Evolutionary conservation across 2,888 invertebrate species (phyloP).

Genomic region (Leistus spinibarbis): DNA sequence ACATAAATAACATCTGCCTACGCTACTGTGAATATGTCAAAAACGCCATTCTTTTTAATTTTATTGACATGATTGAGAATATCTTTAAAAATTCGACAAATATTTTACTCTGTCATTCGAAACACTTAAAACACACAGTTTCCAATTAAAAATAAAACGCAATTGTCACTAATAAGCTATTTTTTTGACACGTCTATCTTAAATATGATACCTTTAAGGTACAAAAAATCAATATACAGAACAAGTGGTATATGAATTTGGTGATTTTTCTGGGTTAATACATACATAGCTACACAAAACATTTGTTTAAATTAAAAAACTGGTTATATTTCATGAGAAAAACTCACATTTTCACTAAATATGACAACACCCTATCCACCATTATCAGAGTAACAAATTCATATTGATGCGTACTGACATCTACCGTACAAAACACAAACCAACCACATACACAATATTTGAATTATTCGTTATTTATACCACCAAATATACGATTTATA

Average conservation of each 20-base stretch:
- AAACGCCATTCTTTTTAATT: conserved; percentile 31
- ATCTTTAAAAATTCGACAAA: not conserved
- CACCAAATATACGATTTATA: too few species aligned
- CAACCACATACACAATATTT: not conserved
- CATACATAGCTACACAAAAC: conserved; percentile 15
- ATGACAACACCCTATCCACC: conserved; percentile 55
- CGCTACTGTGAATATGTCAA: conserved; percentile 29
- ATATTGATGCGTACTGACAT: not conserved
- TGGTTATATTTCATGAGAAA: conserved; percentile 47
- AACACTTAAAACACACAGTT: not conserved
- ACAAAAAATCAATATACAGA: not conserved
- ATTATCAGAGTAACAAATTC: conserved; percentile 8
- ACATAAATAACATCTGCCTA: conserved; percentile 12
- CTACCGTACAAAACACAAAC: conserved; percentile 8
- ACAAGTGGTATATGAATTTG: not conserved
- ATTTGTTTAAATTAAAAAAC: conserved; percentile 37
- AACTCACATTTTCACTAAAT: conserved; percentile 55
- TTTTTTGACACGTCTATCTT: conserved; percentile 27
- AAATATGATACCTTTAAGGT: not conserved
- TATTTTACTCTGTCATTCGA: not conserved
- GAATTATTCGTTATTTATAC: too few species aligned
- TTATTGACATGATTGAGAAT: conserved; percentile 28
- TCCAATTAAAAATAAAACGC: not conserved
- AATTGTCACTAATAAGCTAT: not conserved
- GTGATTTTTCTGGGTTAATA: conserved; percentile 4